A percentile compares a stretch with the other conserved stretches of the same genome.
phyloP scores from a whole-genome alignment of 2,888 invertebrate species.

The Ypsolopha scabrella region DNA sequence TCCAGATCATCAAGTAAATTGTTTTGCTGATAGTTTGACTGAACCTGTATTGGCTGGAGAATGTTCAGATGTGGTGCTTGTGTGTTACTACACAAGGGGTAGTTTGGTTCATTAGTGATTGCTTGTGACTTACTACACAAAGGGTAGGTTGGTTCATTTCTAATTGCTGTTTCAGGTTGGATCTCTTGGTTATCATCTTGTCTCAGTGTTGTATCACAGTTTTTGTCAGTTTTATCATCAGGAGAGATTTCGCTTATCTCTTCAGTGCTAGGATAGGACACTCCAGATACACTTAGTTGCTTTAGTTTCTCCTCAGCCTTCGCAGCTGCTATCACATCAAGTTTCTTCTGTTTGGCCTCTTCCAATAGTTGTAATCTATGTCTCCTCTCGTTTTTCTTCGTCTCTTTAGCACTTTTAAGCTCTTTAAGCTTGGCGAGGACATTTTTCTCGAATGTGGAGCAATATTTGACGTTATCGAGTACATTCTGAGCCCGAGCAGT shows the following conservation, averaged over 20 bases:
- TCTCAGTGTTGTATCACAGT: constrained; percentile 36
- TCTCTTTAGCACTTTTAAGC: constrained; percentile 75
- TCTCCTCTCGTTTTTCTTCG: constrained; percentile 71
- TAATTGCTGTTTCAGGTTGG: constrained; percentile 15
- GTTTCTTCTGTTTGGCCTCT: constrained; percentile 65
- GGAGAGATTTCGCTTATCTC: constrained; percentile 68
- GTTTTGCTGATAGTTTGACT: constrained; percentile 37
- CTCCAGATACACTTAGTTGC: constrained; percentile 68
- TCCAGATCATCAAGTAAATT: constrained; percentile 59
- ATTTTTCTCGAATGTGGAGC: constrained; percentile 76
- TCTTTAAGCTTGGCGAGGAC: constrained; percentile 79
- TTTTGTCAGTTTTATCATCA: constrained; percentile 51
- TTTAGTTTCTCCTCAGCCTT: constrained; percentile 65
- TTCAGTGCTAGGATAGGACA: constrained; percentile 73
- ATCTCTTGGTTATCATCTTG: constrained; percentile 26
- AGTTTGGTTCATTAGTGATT: constrained; percentile 20
- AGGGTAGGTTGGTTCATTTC: constrained; percentile 24
- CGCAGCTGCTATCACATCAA: constrained; percentile 61
- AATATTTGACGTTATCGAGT: constrained; percentile 68
- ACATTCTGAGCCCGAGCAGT: constrained; percentile 44
- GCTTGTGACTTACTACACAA: constrained; percentile 21
- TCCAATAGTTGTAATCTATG: constrained; percentile 71
- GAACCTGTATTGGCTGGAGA: constrained; percentile 55
- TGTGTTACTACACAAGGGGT: constrained; percentile 23
- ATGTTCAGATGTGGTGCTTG: constrained; percentile 44